Conservation (phyloP, 2,113 vertebrate species). For the Erythrocercus mccallii region DNA sequence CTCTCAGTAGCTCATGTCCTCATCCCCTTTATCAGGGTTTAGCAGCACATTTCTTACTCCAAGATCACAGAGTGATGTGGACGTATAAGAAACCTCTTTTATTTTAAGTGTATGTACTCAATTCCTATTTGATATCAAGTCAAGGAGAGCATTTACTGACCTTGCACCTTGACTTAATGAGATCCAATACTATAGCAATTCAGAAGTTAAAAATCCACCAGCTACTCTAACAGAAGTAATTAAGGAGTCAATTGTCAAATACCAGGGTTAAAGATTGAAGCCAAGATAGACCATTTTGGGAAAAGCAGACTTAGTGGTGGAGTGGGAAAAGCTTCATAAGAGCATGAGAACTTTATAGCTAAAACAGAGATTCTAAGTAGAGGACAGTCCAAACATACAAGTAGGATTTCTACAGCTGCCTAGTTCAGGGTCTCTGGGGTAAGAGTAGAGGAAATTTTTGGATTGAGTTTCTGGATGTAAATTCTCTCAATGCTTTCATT, state of each 20-base stretch:
- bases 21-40: background rate
- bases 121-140: background rate
- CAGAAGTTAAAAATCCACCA: background rate
- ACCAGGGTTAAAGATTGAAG: background rate
- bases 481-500: background rate
- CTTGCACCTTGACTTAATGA: background rate
- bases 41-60: background rate
- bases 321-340: background rate
- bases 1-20: background rate
- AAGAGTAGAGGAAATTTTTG: background rate
- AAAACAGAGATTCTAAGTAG: background rate
- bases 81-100: background rate
- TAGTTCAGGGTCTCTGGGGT: background rate
- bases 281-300: background rate
- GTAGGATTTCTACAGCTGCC: background rate
- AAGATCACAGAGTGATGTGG: background rate
- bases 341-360: background rate
- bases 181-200: background rate
- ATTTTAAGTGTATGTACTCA: background rate
- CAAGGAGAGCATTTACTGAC: background rate
- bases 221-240: background rate
- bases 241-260: background rate
- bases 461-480: background rate
- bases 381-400: background rate
- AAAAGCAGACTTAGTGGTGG: background rate